Percentiles rank a stretch among this genome's conserved stretches.
These are phyloP conservation scores for Eurystomus glaucurus DNA, from an alignment of 2,797 vertebrate genomes.

Conservation along the genomic window DNA sequence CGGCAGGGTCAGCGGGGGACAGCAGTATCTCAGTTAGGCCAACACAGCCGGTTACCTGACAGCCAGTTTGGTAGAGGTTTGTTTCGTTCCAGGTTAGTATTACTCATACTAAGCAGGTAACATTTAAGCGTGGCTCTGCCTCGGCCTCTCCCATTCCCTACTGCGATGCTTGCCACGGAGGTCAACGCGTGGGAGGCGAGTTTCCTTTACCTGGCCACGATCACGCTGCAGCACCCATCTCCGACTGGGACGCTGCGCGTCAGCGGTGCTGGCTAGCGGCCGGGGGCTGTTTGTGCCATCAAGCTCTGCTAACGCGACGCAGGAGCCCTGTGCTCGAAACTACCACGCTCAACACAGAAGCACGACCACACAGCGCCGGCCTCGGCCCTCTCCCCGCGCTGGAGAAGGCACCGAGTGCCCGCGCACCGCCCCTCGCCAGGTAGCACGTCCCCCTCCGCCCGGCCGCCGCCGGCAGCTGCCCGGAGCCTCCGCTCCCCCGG, in stretches of 20 bases:
- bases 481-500: neutral
- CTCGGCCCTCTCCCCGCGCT: neutral
- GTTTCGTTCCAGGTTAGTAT: neutral
- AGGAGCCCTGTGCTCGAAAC: neutral
- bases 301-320: fast-evolving
- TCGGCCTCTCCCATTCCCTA: neutral
- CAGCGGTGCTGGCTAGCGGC: fast-evolving
- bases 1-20: neutral
- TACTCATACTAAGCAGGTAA: neutral
- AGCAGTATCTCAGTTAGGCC: neutral
- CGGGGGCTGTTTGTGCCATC: neutral
- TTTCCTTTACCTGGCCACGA: neutral
- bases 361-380: fast-evolving
- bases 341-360: neutral
- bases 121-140: neutral
- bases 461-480: neutral
- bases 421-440: neutral
- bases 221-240: neutral
- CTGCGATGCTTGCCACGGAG: neutral
- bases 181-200: neutral
- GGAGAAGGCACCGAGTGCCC: neutral
- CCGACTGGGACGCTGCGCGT: neutral
- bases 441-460: neutral
- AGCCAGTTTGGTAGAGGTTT: neutral
- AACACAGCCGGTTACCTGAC: neutral